These are phyloP conservation scores for Chlamydotis undulata DNA, from an alignment of 2,113 vertebrate genomes.

Conservation along the genomic window DNA sequence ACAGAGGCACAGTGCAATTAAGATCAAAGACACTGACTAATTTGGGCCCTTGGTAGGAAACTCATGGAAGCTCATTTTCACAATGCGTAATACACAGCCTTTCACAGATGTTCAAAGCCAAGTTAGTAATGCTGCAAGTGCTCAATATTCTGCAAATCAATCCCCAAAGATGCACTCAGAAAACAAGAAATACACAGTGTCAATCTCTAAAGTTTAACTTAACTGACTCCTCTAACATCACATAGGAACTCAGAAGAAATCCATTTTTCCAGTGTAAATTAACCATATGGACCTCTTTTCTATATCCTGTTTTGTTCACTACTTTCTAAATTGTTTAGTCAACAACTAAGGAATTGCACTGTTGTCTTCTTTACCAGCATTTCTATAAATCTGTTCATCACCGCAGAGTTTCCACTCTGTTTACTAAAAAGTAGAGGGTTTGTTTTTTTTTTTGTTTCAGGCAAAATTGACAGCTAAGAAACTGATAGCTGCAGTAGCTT, in stretches of 20 bases:
- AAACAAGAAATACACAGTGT: neutral
- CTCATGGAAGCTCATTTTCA: slow-evolving; percentile 9
- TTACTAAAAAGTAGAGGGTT: neutral
- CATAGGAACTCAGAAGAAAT: neutral
- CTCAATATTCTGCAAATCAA: neutral
- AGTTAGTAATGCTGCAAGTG: neutral
- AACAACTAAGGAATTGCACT: neutral
- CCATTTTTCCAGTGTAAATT: neutral
- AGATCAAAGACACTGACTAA: slow-evolving; percentile 45
- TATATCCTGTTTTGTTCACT: neutral
- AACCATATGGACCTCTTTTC: neutral
- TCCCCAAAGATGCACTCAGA: neutral
- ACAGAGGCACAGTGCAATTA: neutral
- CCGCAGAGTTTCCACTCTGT: neutral
- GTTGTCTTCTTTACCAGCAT: neutral
- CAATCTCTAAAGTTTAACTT: neutral
- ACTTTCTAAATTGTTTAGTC: neutral
- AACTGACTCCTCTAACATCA: neutral
- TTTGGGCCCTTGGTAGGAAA: slow-evolving; percentile 3
- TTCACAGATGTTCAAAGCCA: slow-evolving; percentile 11
- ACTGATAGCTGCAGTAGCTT: neutral
- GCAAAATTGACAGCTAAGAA: neutral
- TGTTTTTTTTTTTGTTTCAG: neutral
- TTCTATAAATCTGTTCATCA: neutral
- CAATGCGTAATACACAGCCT: neutral